Base-by-base conservation (phyloP, 2,113 vertebrate species). In the Crotophaga sulcirostris region DNA sequence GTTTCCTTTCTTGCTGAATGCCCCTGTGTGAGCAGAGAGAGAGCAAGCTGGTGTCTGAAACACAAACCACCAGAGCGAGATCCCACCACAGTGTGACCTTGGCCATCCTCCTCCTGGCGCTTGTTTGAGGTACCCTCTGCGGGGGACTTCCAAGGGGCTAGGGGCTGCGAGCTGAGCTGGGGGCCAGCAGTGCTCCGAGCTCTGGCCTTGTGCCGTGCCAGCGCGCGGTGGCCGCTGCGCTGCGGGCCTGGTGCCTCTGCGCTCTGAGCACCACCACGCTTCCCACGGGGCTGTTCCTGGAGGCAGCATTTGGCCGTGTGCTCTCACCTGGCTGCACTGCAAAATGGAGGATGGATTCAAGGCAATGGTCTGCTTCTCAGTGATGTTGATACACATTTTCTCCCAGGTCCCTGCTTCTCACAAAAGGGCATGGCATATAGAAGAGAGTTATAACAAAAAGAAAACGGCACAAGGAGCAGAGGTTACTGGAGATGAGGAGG, bases 41-140 rank as follows among this genome's bases (percentile, higher is more conserved):
- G 6, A 66, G 54, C 16, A 12, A 66, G 45, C 33, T 36, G 2
- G 44, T 5, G 42, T 52, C 21, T 3, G 45, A 49, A 9, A 4
- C 33, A 0, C 52, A 38, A 60, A 19, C 16, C 0, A 1, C 67
- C 33, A 24, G 19, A 72, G 59, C 3, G 0, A 4, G 54, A 29
- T 42, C 28, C n/a, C 54, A 8, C 0, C 0, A 5, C 4, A 1
- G 16, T 49, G 47, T 29, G 3, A 3, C 19, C 47, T 15, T 5
- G 3, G 31, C 25, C 2, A 1, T 66, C 54, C 34, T 28, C 6
- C 45, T 67, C 11, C 63, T 0, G 73, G 55, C 1, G 0, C 42
- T 42, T 4, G 49, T 10, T 73, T 3, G 4, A 42, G 68, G 29
- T 29, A 82, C 54, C 47, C 89, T 82, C 58, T 83, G 85, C 83